Base-by-base conservation (phyloP, 1,140 invertebrate genomes). In the Drosophila elegans region DNA sequence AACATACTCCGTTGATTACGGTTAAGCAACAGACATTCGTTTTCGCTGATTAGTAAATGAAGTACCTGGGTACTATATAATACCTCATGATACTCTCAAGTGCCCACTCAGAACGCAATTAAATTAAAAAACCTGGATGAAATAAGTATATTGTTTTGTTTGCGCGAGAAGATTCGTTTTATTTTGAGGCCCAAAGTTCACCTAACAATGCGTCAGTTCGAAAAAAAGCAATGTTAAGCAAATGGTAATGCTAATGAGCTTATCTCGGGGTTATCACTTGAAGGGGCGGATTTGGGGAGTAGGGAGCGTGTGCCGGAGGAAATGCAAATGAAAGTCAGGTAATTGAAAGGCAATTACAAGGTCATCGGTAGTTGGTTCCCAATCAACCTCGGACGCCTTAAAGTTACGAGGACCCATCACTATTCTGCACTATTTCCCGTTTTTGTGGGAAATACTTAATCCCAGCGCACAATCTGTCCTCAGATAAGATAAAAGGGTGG, bases 281-380 rank as follows among this genome's bases (percentile, higher is more conserved):
- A 36, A 34, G 5, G 36, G 60, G 27, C 41, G 53, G 76, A 46
- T 78, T 78, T 60, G 11, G 25, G 3, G 63, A 36, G 62, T 59
- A 3, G 45, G 51, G 59, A 11, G 54, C 51, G 57, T 51, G 53
- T 38, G 32, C 21, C 59, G 38, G 25, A 56, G 54, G 62, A 77
- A 76, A 80, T 80, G 73, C 49, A 84, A 82, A 82, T 82, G 74
- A 62, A 78, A 75, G 64, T 49, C 83, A 88, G 82, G 82, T 86
- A 88, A 69, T 74, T 64, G 71, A 74, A 79, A 84, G 80, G 74
- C 82, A 66, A 84, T 52, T 32, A 55, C 74, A 86, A 86, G 82
- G 82, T 86, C 79, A 86, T 67, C 57, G n/a, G 29, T 45, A 32
- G 45, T 34, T 4, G 13, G 34, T 75, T 44, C 60, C 34, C 12